phyloP scores from a whole-genome alignment of 92 coral and sea anemone species.

The Epizoanthus illoricatus region DNA sequence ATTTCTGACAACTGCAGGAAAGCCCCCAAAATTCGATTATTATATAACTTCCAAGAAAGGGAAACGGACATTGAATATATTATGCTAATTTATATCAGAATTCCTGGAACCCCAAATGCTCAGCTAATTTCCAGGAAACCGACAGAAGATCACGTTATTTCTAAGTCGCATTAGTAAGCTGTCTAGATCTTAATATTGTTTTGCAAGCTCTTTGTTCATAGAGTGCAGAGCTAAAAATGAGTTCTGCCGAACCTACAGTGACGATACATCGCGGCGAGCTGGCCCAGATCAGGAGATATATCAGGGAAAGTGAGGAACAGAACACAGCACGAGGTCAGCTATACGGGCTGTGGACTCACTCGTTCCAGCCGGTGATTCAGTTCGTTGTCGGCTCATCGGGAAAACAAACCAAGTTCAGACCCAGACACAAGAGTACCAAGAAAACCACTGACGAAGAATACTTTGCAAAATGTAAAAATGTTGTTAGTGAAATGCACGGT shows the following conservation, averaged over 20 bases:
- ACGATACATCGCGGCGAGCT: slow-evolving; percentile 64
- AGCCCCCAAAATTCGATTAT: too few relatives aligned
- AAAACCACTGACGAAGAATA: neutral
- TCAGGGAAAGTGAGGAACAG: neutral
- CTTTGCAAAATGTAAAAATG: neutral
- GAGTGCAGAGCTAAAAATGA: neutral
- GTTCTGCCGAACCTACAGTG: slow-evolving; percentile 32
- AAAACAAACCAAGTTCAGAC: neutral
- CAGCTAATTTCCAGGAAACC: too few relatives aligned
- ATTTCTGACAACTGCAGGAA: too few relatives aligned
- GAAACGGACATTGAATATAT: too few relatives aligned
- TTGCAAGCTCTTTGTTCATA: neutral
- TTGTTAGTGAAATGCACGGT: slow-evolving; percentile 27
- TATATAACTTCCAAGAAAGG: too few relatives aligned
- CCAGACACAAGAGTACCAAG: too few relatives aligned
- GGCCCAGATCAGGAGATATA: slow-evolving; percentile 41
- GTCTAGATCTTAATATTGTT: neutral
- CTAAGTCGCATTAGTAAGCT: too few relatives aligned
- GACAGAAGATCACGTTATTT: too few relatives aligned
- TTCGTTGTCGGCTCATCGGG: slow-evolving; percentile 24
- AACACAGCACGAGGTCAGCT: slow-evolving; percentile 35
- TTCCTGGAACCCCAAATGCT: too few relatives aligned
- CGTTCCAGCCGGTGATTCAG: slow-evolving; percentile 63
- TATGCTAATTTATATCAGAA: too few relatives aligned
- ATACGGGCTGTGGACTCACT: slow-evolving; percentile 67